Evolutionary conservation across 2,797 vertebrate genomes (phyloP).

Genomic region (Xiphorhynchus erythropygius): DNA sequence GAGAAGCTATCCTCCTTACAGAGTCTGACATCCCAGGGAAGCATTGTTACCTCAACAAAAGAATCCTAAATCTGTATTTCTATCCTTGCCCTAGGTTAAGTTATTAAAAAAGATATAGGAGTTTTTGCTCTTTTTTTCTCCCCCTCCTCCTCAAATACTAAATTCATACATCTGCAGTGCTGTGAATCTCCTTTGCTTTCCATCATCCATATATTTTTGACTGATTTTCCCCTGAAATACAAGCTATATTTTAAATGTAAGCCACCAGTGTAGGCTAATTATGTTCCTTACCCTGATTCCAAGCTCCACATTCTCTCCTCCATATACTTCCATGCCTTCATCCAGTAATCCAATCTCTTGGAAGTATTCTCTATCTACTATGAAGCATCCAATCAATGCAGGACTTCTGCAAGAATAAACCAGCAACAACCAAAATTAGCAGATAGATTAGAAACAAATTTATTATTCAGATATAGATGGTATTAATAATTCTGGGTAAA

Average conservation of each 20-base stretch:
- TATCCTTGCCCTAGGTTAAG: background rate
- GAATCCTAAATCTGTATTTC: background rate
- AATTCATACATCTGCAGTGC: background rate
- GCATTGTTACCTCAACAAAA: background rate
- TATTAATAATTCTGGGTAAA: background rate
- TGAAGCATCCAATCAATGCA: constrained; percentile 96
- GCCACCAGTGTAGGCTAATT: background rate
- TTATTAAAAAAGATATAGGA: background rate
- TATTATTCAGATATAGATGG: background rate
- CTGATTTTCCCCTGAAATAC: rapidly evolving
- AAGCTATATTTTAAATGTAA: background rate
- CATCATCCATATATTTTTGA: background rate
- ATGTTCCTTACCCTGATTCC: constrained; percentile 91
- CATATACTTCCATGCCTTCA: constrained; percentile 98
- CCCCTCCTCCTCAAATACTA: background rate
- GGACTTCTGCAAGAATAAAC: constrained; percentile 85
- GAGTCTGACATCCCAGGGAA: background rate
- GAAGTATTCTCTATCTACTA: constrained; percentile 95
- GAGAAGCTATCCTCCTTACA: background rate
- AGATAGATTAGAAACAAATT: background rate
- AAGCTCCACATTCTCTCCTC: constrained; percentile 97
- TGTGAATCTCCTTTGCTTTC: background rate
- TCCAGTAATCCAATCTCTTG: constrained; percentile 96
- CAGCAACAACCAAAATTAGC: background rate
- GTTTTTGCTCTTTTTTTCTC: background rate